Percentiles rank a stretch among this genome's conserved stretches.
phyloP scores from a whole-genome alignment of 2,113 vertebrate species.

The Hyperopisus bebe region DNA sequence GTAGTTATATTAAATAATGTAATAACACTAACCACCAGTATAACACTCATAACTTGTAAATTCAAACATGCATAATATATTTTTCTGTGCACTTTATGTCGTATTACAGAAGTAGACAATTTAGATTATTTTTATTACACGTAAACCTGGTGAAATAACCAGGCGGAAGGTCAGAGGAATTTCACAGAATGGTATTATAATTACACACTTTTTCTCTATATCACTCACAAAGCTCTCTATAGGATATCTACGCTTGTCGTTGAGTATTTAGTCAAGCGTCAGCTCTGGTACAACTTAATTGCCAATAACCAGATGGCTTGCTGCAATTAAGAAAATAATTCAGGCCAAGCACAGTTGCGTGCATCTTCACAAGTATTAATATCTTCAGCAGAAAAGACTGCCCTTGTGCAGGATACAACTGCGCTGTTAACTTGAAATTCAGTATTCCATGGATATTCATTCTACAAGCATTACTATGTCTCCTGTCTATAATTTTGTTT shows the following conservation, averaged over 20 bases:
- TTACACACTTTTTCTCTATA: background rate
- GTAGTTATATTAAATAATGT: background rate
- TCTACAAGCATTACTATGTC: background rate
- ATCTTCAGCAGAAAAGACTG: background rate
- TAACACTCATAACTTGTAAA: background rate
- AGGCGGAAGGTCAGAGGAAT: background rate
- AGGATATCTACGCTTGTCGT: constrained; percentile 2
- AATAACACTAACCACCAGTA: background rate
- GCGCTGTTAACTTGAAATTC: background rate
- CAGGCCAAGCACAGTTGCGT: background rate
- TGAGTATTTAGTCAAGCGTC: constrained; percentile 8
- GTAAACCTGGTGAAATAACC: background rate
- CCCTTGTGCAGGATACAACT: background rate
- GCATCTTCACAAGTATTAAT: constrained; percentile 5
- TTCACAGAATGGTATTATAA: background rate
- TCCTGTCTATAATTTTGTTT: background rate
- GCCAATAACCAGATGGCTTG: constrained; percentile 7
- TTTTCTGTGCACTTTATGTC: background rate
- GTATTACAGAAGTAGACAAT: background rate
- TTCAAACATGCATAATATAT: background rate
- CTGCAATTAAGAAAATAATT: constrained; percentile 4
- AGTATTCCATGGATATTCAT: background rate
- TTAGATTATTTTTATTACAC: background rate
- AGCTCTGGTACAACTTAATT: constrained; percentile 1
- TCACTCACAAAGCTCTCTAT: background rate